Evolutionary conservation across 2,113 vertebrate species (phyloP).

Genomic region (Neogobius melanostomus): DNA sequence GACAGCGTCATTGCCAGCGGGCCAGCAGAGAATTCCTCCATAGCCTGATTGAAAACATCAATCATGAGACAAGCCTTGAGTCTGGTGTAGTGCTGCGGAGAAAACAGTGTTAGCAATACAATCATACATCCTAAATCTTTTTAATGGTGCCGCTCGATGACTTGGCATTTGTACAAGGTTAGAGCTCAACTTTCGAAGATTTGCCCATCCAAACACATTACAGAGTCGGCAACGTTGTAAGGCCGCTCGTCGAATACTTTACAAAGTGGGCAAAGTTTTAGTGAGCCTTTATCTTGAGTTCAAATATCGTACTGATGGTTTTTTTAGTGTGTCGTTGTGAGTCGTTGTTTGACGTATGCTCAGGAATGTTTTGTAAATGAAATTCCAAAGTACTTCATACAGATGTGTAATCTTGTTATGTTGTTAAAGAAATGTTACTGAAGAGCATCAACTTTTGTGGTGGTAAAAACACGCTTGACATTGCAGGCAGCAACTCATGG

Average conservation of each 20-base stretch:
- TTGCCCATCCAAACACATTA: too few relatives aligned
- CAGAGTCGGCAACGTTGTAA: too few relatives aligned
- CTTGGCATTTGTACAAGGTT: not conserved
- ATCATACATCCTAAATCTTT: conserved; percentile 10
- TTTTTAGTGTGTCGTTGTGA: too few relatives aligned
- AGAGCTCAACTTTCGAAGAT: not conserved
- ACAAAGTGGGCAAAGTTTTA: not conserved
- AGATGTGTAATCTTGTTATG: too few relatives aligned
- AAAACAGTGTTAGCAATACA: conserved; percentile 17
- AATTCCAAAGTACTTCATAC: too few relatives aligned
- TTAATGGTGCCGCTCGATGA: not conserved
- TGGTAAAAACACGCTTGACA: not conserved
- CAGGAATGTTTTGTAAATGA: too few relatives aligned
- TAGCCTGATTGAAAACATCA: conserved; percentile 40
- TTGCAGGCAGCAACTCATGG: not conserved
- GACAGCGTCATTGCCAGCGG: conserved; percentile 27
- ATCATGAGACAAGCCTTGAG: conserved; percentile 22
- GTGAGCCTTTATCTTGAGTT: too few relatives aligned
- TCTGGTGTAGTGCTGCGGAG: conserved; percentile 6
- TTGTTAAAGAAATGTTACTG: not conserved
- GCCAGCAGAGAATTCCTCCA: conserved; percentile 4
- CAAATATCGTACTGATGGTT: too few relatives aligned
- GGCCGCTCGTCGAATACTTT: too few relatives aligned
- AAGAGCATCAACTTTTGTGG: not conserved
- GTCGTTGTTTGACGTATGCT: not conserved